A percentile compares a stretch with the other conserved stretches of the same genome.
Evolutionary conservation across 2,113 vertebrate genomes (phyloP).

Genomic region (Macheiramphus alcinus): DNA sequence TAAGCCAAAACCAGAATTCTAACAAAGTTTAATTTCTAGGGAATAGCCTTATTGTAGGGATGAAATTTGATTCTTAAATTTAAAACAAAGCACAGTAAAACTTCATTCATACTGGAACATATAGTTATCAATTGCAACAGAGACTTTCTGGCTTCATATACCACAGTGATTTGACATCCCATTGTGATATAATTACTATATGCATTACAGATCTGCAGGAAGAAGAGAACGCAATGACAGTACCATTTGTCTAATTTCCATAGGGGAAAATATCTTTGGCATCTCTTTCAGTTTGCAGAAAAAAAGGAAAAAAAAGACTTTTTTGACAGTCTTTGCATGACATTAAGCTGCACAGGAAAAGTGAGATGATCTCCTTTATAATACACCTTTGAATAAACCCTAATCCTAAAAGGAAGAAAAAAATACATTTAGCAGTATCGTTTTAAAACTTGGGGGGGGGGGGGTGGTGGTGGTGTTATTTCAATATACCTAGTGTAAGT

Average conservation of each 20-base stretch:
- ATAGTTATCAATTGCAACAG: neutral
- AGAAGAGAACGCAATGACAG: neutral
- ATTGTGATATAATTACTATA: constrained; percentile 5
- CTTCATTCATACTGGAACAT: neutral
- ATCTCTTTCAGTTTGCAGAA: neutral
- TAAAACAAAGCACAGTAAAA: neutral
- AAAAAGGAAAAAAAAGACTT: neutral
- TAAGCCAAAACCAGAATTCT: neutral
- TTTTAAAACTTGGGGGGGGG: neutral
- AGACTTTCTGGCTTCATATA: neutral
- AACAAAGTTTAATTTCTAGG: neutral
- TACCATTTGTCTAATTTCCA: constrained; percentile 30
- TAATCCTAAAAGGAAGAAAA: neutral
- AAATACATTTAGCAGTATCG: neutral
- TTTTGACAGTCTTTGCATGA: neutral
- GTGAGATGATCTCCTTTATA: neutral
- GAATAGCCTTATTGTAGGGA: neutral
- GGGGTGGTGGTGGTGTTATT: too few relatives aligned
- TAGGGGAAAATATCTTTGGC: neutral
- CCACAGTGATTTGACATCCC: constrained; percentile 21
- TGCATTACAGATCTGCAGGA: constrained; percentile 12
- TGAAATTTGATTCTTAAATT: neutral
- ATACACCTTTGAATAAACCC: neutral
- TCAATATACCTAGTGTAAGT: neutral
- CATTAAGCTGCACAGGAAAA: neutral